Evolutionary conservation across 2,888 invertebrate species (phyloP).

Genomic region (Epistrophe grossulariae): DNA sequence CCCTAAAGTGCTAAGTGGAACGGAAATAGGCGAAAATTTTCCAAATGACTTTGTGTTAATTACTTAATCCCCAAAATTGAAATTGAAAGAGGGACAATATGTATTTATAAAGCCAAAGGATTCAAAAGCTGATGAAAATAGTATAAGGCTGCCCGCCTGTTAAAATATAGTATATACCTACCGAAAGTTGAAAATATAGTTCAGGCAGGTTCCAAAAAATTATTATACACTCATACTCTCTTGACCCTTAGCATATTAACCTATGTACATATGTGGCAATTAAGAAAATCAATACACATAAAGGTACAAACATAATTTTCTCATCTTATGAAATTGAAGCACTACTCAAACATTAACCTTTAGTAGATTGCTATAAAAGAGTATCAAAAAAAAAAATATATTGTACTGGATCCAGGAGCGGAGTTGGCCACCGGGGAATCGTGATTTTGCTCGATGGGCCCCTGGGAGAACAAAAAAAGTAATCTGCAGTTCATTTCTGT

Average conservation of each 20-base stretch:
- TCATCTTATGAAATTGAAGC: neutral
- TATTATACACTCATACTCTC: neutral
- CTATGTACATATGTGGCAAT: neutral
- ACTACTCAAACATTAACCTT: neutral
- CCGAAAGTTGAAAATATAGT: neutral
- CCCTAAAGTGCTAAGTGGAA: constrained; percentile 43
- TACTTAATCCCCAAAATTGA: constrained; percentile 53
- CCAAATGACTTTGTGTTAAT: constrained; percentile 56
- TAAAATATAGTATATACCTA: neutral
- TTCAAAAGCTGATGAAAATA: neutral
- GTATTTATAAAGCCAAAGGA: neutral
- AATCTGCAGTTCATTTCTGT: too few relatives aligned
- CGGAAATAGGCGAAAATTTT: constrained; percentile 58
- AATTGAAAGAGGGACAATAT: constrained; percentile 21
- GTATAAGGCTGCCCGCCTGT: neutral
- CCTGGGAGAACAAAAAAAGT: too few relatives aligned
- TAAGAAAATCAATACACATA: neutral
- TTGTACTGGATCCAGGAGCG: too few relatives aligned
- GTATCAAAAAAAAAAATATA: neutral
- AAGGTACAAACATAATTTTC: neutral
- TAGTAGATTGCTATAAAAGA: neutral
- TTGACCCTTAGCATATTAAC: neutral
- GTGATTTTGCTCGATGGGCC: too few relatives aligned
- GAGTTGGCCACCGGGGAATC: too few relatives aligned
- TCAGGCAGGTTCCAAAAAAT: neutral